Base-by-base conservation (phyloP, 2,113 vertebrate species). In the Pachyramphus minor region DNA sequence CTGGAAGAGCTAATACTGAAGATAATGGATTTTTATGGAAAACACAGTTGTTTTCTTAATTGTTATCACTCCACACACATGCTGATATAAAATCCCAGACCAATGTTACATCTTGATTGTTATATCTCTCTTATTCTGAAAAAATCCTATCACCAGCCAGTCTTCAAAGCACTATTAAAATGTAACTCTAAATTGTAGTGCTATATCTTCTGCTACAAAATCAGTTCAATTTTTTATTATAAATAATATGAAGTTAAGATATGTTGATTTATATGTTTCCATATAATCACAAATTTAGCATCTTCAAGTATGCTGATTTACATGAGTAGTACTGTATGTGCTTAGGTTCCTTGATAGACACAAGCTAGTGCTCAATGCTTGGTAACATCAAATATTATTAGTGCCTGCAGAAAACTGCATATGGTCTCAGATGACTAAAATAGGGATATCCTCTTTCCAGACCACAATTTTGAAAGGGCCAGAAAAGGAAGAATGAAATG, bases 301-400 rank as follows among this genome's bases (percentile, higher is more conserved):
- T 64, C 41, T 49, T 88, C n/a, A 82, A 66, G 3, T 77, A 16
- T 60, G n/a, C 14, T 37, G 59, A 30, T 71, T 78, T 69, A 73
- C 3, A 8, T 72, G 18, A 78, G 20, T 53, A 62, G 7, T 49
- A 31, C 19, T n/a, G 4, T n/a, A 55, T 63, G 9, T 56, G 8
- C 31, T 83, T 52, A 73, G 5, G 11, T 55, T 75, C 39, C 31
- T 59, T 55, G 15, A 35, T 44, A 63, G n/a, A 42, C 6, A 44
- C 24, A 58, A 66, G 6, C 2, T 58, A 53, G 16, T 12, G 2
- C 5, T 67, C 35, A 59, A 0, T 71, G 4, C 3, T 8, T 68
- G 19, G 8, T 71, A 49, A 31, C 24, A 64, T 8, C 41, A 86
- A 64, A 42, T 35, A 39, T 1, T 5, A 67, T 27, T 3, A 33